A percentile compares a stretch with the other conserved stretches of the same genome.
Conservation (phyloP, 1,140 invertebrate genomes). For the Neotoxoptera formosana region DNA sequence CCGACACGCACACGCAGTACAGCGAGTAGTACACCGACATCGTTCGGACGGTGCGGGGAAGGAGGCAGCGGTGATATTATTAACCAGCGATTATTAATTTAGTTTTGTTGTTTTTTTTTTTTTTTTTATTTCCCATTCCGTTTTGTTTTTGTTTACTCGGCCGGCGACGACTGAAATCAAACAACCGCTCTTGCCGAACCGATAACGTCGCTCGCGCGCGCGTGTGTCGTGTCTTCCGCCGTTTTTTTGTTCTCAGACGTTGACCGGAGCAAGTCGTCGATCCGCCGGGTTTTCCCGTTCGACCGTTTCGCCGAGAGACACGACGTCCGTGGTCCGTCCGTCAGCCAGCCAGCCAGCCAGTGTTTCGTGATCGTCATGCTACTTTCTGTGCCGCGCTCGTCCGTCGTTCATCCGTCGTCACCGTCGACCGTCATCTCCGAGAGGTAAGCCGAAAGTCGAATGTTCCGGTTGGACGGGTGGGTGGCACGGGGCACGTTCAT, state of each 20-base stretch:
- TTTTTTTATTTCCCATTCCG: neutral
- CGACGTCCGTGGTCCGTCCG: neutral
- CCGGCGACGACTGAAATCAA: neutral
- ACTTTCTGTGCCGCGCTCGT: neutral
- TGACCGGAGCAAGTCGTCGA: neutral
- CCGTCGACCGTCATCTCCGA: neutral
- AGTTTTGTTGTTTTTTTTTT: neutral
- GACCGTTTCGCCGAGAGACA: neutral
- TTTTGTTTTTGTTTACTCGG: slow-evolving; percentile 6
- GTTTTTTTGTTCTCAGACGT: neutral
- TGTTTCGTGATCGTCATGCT: neutral
- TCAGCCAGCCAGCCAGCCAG: no score
- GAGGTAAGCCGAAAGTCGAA: neutral
- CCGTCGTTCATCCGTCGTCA: neutral
- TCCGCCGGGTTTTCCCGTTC: neutral
- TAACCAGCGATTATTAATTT: neutral
- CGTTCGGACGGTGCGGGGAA: neutral
- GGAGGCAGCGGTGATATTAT: neutral
- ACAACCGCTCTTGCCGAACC: neutral
- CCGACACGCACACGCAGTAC: no score
- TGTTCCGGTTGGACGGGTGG: neutral
- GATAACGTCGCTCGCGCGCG: neutral
- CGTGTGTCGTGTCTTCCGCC: neutral
- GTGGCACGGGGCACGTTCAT: neutral
- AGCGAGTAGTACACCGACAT: neutral